A percentile compares a stretch with the other conserved stretches of the same genome.
phyloP scores from a whole-genome alignment of 92 coral and sea anemone genomes.

The Plumapathes pennacea region DNA sequence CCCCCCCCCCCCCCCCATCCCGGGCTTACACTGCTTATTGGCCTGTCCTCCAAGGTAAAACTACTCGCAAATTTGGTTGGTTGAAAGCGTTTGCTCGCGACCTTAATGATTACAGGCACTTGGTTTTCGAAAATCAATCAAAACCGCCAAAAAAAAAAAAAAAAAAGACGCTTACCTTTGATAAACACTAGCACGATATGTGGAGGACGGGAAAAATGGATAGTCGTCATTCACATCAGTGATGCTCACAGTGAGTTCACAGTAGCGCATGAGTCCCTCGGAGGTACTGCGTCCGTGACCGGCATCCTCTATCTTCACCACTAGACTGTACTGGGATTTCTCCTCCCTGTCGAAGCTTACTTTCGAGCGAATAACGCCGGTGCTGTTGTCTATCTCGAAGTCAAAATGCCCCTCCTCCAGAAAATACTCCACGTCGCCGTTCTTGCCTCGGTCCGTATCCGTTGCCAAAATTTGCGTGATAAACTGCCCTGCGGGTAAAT shows the following conservation, averaged over 20 bases:
- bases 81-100: too few relatives aligned
- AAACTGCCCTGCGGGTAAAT: constrained; percentile 57
- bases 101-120: too few relatives aligned
- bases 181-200: constrained; percentile 60
- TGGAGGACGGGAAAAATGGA: constrained; percentile 54
- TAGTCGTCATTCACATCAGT: constrained; percentile 78
- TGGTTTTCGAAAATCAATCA: too few relatives aligned
- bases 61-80: too few relatives aligned
- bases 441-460: constrained; percentile 56
- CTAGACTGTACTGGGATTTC: constrained; percentile 22
- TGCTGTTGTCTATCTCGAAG: constrained; percentile 72
- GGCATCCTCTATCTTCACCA: constrained; percentile 75
- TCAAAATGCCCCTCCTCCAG: constrained; percentile 36
- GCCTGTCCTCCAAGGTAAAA: too few relatives aligned
- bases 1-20: too few relatives aligned
- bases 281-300: constrained; percentile 46
- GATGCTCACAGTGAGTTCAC: constrained; percentile 47
- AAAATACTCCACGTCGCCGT: constrained; percentile 72
- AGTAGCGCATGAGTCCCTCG: constrained; percentile 53
- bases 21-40: too few relatives aligned
- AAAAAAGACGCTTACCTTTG: too few relatives aligned
- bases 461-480: constrained; percentile 66
- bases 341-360: constrained; percentile 70
- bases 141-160: too few relatives aligned
- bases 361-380: constrained; percentile 63